Percentiles rank a stretch among this genome's conserved stretches.
Conservation (phyloP, 2,797 vertebrate species). For the Geotrypetes seraphini region DNA sequence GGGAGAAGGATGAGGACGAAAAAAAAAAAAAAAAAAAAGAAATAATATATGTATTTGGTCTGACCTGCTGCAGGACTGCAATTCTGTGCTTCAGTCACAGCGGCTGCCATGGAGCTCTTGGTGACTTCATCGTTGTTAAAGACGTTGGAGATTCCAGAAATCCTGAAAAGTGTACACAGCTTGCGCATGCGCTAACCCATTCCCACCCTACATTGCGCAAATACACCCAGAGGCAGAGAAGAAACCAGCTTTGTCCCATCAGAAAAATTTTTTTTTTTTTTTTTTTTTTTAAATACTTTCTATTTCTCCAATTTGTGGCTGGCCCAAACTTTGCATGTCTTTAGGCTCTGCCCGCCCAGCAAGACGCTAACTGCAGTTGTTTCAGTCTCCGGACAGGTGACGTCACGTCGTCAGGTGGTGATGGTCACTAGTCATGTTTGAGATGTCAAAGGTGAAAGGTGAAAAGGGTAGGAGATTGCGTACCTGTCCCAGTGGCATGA, state of each 20-base stretch:
- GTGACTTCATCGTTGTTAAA: slow-evolving; percentile 63
- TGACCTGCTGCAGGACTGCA: slow-evolving; percentile 95
- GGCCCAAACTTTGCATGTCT: slow-evolving; percentile 43
- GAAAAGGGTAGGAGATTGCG: slow-evolving; percentile 81
- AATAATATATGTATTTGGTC: slow-evolving; percentile 92
- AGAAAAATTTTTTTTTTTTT: slow-evolving; percentile 51
- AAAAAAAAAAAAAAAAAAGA: slow-evolving; percentile 78
- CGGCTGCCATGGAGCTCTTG: slow-evolving; percentile 71
- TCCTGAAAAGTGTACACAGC: slow-evolving; percentile 97
- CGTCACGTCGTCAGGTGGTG: slow-evolving; percentile 61
- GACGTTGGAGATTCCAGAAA: slow-evolving; percentile 66
- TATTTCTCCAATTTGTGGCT: slow-evolving; percentile 45
- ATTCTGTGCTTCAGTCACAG: slow-evolving; percentile 87
- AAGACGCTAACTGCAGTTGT: slow-evolving; percentile 48
- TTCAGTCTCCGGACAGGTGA: slow-evolving; percentile 57
- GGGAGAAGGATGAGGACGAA: slow-evolving; percentile 53
- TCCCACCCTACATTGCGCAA: slow-evolving; percentile 61
- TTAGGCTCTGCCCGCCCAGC: slow-evolving; percentile 53
- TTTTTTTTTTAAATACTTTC: slow-evolving; percentile 45
- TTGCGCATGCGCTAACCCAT: slow-evolving; percentile 88
- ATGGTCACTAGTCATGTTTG: slow-evolving; percentile 74
- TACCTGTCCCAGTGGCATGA: slow-evolving; percentile 99
- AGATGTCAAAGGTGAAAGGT: slow-evolving; percentile 75
- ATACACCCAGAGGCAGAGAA: slow-evolving; percentile 47
- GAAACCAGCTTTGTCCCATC: slow-evolving; percentile 61